Base-by-base conservation (phyloP, 2,888 invertebrate species). In the Rhogogaster chlorosoma region DNA sequence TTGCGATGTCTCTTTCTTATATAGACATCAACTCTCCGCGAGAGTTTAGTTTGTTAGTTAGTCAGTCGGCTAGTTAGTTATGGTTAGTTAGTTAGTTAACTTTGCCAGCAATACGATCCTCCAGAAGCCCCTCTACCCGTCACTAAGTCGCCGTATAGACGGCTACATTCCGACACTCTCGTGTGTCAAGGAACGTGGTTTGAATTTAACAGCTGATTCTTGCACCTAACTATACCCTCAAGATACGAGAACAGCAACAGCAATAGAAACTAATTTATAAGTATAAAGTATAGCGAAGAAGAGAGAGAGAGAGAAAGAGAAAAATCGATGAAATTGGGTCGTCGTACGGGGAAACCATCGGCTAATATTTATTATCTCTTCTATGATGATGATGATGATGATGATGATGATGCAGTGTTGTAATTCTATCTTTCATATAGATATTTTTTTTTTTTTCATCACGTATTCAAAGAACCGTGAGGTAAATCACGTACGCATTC, bases 161-260 rank as follows among this genome's bases (percentile, higher is more conserved):
- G 38, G 45, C 77, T 49, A 77, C 57, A 80, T 80, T 80, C 77
- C 77, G 49, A 49, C 49, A 49, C 77, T 75, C 78, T 80, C 78
- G 78, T 18, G 32, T 80, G 38, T 71, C 71, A 61, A n/a, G 36
- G 36, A 32, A 80, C 78, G 78, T 80, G 78, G 57, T 49, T 80
- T 22, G 78, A 80, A 80, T 80, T 80, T 61, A 80, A 57, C 78
- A 80, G 78, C 78, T 80, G 78, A 80, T 80, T 45, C 26, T 22
- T 32, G 22, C 10, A 29, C 67, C 29, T 10, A 15, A 32, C 15
- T 26, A 32, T 32, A 67, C 29, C 26, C 3, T 67, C 4, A 6
- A 32, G 18, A 49, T 49, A 0, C 49, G 18, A 49, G 49, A 49
- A 49, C 49, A 49, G 18, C 29, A 32, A 67, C 29, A 22, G 67